Base-by-base conservation (phyloP, 2,113 vertebrate genomes). In the Tyrannus savana region DNA sequence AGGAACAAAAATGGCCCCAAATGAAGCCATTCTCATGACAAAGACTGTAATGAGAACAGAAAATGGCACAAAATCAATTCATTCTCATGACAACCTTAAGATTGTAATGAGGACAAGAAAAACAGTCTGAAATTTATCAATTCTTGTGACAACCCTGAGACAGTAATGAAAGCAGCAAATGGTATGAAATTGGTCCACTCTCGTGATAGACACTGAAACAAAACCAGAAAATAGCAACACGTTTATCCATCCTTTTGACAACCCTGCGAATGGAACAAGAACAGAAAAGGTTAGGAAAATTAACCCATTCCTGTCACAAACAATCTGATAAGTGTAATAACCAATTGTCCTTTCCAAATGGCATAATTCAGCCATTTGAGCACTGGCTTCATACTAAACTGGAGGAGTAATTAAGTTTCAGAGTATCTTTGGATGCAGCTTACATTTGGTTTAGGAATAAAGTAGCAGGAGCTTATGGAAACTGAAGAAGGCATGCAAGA, bases 21-120 rank as follows among this genome's bases (percentile, higher is more conserved):
- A 97, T 97, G 97, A 98, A 98, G 98, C 97, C 96, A 95, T 98
- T 97, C 97, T 97, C 96, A 56, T 93, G 97, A 97, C 97, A 96
- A 97, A 98, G 97, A 97, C 95, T 88, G 91, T 97, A 97, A 97
- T 95, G 97, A 98, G 97, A 95, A 97, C 93, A 88, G 95, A 97
- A 97, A 97, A 96, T 97, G 98, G 96, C 97, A 97, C 95, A 97
- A 97, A 97, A 97, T 98, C 97, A 96, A 98, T 98, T 97, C 96
- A 97, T 97, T 97, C 97, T 98, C 97, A 97, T 95, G 97, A 98
- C 97, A 98, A 98, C 96, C 96, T 97, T 97, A 97, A 98, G 97
- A 98, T 97, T 97, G 96, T 98, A 98, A 98, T 97, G 97, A 98
- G 97, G 97, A 98, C 97, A 97, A 97, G 97, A 98, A 98, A 98